Evolutionary conservation across 2,888 invertebrate genomes (phyloP).

Genomic region (Cinara cedri): DNA sequence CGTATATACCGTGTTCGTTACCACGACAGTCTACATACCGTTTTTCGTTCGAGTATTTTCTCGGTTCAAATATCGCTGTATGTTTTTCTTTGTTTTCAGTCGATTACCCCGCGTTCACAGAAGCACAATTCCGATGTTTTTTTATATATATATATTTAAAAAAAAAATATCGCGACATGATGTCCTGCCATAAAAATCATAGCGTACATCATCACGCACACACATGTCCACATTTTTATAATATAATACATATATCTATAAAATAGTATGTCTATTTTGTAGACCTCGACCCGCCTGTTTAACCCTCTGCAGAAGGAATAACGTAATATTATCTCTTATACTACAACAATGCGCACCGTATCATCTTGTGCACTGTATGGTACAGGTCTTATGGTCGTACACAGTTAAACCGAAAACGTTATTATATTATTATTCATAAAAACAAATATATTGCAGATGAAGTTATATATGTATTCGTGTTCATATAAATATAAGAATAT

Average conservation of each 20-base stretch:
- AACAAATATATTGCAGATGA: background rate
- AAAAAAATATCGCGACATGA: slow-evolving; percentile 28
- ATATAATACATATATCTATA: slow-evolving; percentile 10
- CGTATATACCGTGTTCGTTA: no score
- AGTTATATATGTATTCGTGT: no score
- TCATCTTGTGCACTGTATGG: background rate
- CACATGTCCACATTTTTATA: no score
- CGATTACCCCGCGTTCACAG: slow-evolving; percentile 31
- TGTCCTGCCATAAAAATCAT: slow-evolving; percentile 20
- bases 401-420: background rate
- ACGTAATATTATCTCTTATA: background rate
- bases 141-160: background rate
- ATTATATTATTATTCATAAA: background rate
- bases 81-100: slow-evolving; percentile 41
- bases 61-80: background rate
- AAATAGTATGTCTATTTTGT: slow-evolving; percentile 17
- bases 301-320: slow-evolving; percentile 1
- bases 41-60: background rate
- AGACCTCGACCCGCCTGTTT: background rate
- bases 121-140: background rate
- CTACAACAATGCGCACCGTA: background rate
- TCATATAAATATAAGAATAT: no score
- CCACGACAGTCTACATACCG: no score
- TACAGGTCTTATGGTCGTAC: background rate
- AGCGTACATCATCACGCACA: background rate